Evolutionary conservation across 2,797 vertebrate genomes (phyloP), one percentile per base, ranked within the genome.

Genomic region (Falco columbarius): DNA sequence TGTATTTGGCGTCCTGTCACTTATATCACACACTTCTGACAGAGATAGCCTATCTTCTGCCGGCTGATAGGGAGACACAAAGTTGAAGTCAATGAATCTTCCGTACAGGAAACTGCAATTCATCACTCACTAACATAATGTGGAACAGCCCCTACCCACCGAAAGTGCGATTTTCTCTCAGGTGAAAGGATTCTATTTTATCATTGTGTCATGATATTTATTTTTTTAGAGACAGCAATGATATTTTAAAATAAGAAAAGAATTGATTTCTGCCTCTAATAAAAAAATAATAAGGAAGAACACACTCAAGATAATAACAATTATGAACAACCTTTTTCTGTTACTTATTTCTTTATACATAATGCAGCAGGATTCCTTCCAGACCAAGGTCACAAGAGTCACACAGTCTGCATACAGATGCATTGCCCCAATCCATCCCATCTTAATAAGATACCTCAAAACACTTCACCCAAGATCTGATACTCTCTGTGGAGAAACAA

Each of bases 11-110:
- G 94, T 91, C 62, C 93, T 96, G 97, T 96, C 95, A 89, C 55
- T 97, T 93, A 94, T 46, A 86, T 90, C 94, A 91, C 34, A 83
- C 27, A 73, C 11, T 95, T 96, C 71, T 93, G 85, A 97, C 88
- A 93, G 34, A 95, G 93, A 94, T 70, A 97, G 81, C 67, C 72
- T 89, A 88, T 95, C 95, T 96, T 90, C 82, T 93, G 55, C 90
- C 68, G 89, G 47, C 76, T 96, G 89, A 96, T 79, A 95, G 77
- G 80, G 54, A 91, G 86, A 92, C 72, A 94, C 36, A 93, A 72
- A 97, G 71, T 62, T 74, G 81, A 86, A 83, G 71, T 80, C 94
- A 85, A 93, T 96, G 49, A 95, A 97, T 97, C 95, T 94, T 97
- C 91, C 51, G 2, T 65, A 49, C 23, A 81, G 38, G 67, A 95